A percentile compares a stretch with the other conserved stretches of the same genome.
Conservation (phyloP, 2,113 vertebrate species). For the Camarhynchus parvulus region DNA sequence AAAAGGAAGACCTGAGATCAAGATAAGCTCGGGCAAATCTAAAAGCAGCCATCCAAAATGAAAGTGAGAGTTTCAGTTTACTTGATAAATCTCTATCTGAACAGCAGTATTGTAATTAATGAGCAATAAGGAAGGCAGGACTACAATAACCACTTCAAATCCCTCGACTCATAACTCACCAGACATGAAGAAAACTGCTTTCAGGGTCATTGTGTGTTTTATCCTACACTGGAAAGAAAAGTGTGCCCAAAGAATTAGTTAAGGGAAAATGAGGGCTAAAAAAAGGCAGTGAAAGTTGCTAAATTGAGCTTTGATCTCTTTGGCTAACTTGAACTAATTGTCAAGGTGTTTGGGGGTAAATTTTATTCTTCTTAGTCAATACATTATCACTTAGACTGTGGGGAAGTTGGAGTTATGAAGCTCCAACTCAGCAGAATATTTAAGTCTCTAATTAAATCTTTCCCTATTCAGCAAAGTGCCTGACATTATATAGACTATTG, state of each 20-base stretch:
- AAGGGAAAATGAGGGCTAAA: background rate
- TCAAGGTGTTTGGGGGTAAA: background rate
- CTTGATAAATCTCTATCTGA: background rate
- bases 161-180: background rate
- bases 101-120: background rate
- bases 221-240: background rate
- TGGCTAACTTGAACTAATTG: background rate
- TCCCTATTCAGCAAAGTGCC: background rate
- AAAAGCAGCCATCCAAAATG: constrained; percentile 1
- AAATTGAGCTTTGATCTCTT: background rate
- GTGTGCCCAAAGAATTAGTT: background rate
- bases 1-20: constrained; percentile 6
- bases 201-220: background rate
- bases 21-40: background rate
- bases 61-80: background rate
- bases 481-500: background rate
- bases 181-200: background rate
- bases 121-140: background rate
- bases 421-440: background rate
- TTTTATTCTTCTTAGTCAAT: background rate
- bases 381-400: background rate
- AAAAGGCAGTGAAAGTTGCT: background rate
- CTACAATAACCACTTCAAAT: background rate
- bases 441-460: constrained; percentile 7
- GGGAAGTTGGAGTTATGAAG: background rate